Evolutionary conservation across 2,888 invertebrate species (phyloP).

Genomic region (Platycnemis pennipes): DNA sequence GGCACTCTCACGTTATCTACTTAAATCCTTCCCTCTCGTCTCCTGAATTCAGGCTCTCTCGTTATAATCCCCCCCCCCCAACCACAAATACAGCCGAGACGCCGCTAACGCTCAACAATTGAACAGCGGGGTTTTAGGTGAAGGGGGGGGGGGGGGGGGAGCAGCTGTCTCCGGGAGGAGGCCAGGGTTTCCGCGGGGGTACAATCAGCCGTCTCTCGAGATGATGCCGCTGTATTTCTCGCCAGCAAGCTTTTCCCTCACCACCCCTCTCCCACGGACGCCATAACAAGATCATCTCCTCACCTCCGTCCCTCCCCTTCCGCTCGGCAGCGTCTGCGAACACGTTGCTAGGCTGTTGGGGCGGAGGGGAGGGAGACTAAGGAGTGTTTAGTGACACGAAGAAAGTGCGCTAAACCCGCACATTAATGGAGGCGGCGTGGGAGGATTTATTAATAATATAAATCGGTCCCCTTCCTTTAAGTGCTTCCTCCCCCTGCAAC

Average conservation of each 20-base stretch:
- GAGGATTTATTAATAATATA: not conserved
- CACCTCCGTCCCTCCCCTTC: not conserved
- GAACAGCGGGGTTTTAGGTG: not conserved
- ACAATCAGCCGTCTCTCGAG: not conserved
- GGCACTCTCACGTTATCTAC: too few relatives aligned
- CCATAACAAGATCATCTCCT: not conserved
- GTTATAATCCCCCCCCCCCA: not conserved
- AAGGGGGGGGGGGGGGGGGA: not conserved
- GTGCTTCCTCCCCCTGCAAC: not conserved
- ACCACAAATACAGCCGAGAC: not conserved
- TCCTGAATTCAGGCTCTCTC: not conserved
- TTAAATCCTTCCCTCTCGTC: not conserved
- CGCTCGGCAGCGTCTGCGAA: not conserved
- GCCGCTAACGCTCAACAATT: not conserved
- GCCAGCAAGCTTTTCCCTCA: not conserved
- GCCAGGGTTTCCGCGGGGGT: not conserved
- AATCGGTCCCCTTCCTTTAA: not conserved
- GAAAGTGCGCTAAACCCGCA: not conserved
- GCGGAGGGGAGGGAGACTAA: not conserved
- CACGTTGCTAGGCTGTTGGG: not conserved
- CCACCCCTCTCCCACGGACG: not conserved
- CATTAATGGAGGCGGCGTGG: too few relatives aligned
- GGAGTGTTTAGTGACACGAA: not conserved
- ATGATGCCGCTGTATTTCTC: not conserved
- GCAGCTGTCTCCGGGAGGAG: not conserved